Evolutionary conservation across 2,113 vertebrate species (phyloP).

Genomic region (Oryzias woworae): DNA sequence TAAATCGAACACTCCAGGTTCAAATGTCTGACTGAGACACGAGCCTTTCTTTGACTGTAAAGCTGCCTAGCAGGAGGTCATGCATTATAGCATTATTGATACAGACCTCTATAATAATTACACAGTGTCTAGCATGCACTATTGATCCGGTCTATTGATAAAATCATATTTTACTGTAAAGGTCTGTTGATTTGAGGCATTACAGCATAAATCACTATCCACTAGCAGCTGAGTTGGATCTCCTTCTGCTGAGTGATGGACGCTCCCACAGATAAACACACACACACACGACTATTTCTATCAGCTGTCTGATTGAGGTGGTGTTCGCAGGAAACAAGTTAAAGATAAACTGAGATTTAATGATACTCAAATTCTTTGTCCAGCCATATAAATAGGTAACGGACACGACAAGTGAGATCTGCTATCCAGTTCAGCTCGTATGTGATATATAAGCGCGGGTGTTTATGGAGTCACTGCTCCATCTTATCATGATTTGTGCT

Average conservation of each 20-base stretch:
- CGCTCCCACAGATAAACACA: constrained; percentile 57
- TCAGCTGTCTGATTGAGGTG: constrained; percentile 56
- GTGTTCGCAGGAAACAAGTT: constrained; percentile 48
- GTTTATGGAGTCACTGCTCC: constrained; percentile 73
- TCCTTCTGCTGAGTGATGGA: constrained; percentile 64
- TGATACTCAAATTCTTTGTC: constrained; percentile 58
- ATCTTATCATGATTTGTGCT: constrained; percentile 76
- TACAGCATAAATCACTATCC: constrained; percentile 68
- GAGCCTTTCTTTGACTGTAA: constrained; percentile 46
- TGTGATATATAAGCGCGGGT: constrained; percentile 67
- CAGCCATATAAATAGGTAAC: constrained; percentile 50
- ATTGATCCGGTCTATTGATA: constrained; percentile 81
- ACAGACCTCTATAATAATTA: constrained; percentile 78
- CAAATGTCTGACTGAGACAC: constrained; percentile 50
- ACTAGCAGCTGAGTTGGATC: constrained; percentile 56
- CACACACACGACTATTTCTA: constrained; percentile 40
- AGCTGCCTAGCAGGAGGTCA: constrained; percentile 55
- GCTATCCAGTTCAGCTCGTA: constrained; percentile 53
- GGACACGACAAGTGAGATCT: constrained; percentile 54
- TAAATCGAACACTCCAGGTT: constrained; percentile 33
- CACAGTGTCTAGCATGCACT: constrained; percentile 68
- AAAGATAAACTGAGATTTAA: constrained; percentile 64
- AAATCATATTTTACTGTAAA: constrained; percentile 81
- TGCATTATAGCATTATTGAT: constrained; percentile 78
- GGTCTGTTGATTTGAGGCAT: constrained; percentile 74